These are phyloP conservation scores for Brachionus sp. DNA, from an alignment of 1,140 invertebrate species.

Conservation along the genomic window DNA sequence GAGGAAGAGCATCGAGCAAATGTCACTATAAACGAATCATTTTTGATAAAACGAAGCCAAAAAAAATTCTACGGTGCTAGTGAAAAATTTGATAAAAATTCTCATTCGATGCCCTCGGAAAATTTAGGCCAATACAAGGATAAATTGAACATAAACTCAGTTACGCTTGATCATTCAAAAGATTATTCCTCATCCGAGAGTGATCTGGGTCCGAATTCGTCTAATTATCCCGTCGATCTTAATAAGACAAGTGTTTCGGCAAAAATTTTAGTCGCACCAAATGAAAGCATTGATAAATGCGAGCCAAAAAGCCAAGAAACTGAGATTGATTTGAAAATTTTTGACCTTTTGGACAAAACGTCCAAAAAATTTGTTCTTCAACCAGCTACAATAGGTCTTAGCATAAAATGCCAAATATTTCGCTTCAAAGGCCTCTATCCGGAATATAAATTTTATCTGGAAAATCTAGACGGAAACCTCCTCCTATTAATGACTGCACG, in stretches of 20 bases:
- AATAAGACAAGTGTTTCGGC: neutral
- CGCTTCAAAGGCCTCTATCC: conserved; percentile 7
- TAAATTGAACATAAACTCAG: neutral
- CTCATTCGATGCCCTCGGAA: neutral
- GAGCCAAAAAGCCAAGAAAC: neutral
- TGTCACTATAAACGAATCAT: neutral
- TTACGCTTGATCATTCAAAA: neutral
- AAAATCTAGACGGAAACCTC: conserved; percentile 35
- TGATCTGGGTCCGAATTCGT: neutral
- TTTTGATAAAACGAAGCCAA: neutral
- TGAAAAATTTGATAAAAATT: neutral
- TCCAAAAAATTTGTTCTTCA: conserved; percentile 42
- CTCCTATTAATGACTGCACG: conserved; percentile 17
- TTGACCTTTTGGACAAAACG: conserved; percentile 29
- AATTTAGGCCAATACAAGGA: neutral
- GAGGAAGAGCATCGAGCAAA: neutral
- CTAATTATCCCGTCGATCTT: neutral
- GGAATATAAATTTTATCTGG: conserved; percentile 41
- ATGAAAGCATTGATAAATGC: neutral
- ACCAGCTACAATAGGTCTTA: conserved; percentile 8
- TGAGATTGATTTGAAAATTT: neutral
- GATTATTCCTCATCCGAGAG: neutral
- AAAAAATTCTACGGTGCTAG: neutral
- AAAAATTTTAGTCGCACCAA: neutral
- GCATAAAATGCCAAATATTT: conserved; percentile 43